Percentiles rank a stretch among this genome's conserved stretches.
These are phyloP conservation scores for Drosophila rubida DNA, from an alignment of 2,888 invertebrate genomes.

Conservation along the genomic window DNA sequence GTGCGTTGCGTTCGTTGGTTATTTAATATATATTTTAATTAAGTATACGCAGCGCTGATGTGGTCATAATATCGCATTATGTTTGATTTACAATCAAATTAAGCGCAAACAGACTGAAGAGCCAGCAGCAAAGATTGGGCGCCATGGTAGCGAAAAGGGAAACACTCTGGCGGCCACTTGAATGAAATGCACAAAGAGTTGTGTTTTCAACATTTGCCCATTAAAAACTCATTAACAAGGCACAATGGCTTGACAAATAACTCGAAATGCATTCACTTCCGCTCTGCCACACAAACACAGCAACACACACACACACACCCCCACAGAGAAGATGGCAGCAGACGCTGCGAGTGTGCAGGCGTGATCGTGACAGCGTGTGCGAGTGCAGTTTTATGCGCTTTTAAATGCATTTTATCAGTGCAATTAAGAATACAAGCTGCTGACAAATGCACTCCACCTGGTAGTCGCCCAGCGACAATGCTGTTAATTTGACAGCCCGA, in stretches of 20 bases:
- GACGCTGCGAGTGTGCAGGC: constrained; percentile 49
- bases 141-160: background rate
- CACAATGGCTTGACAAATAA: constrained; percentile 76
- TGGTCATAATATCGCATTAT: constrained; percentile 69
- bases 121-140: too few species aligned
- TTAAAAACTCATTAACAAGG: constrained; percentile 76
- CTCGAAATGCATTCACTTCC: constrained; percentile 67
- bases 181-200: constrained; percentile 57
- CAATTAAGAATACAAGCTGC: constrained; percentile 57
- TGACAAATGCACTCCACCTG: constrained; percentile 48
- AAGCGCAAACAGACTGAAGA: constrained; percentile 37
- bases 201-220: constrained; percentile 70
- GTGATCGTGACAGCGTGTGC: constrained; percentile 41
- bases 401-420: constrained; percentile 69
- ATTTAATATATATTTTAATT: constrained; percentile 69
- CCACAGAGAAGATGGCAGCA: background rate
- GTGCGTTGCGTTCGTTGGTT: constrained; percentile 26
- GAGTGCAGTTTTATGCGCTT: constrained; percentile 44
- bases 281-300: constrained; percentile 18
- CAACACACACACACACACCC: background rate
- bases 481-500: constrained; percentile 60
- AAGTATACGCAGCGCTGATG: constrained; percentile 62
- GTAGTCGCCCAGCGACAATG: constrained; percentile 34
- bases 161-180: constrained; percentile 46
- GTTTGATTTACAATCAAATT: constrained; percentile 74